Percentiles rank a stretch among this genome's conserved stretches.
These are phyloP conservation scores for Muschampia plurimacula DNA, from an alignment of 2,888 invertebrate genomes.

Conservation along the genomic window DNA sequence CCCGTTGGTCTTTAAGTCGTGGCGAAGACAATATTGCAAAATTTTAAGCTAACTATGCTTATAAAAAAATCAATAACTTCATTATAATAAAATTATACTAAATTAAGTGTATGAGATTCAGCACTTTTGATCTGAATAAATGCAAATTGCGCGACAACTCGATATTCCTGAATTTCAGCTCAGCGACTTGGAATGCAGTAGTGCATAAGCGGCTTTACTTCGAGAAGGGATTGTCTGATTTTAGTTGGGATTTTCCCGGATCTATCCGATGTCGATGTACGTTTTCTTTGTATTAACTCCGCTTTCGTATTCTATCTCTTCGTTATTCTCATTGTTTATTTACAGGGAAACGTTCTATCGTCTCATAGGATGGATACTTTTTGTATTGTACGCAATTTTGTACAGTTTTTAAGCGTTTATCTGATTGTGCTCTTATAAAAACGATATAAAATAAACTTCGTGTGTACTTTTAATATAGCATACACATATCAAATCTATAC, in stretches of 20 bases:
- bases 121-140: background rate
- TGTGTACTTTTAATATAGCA: too few species aligned
- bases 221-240: constrained; percentile 72
- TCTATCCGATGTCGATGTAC: constrained; percentile 54
- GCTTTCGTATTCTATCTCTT: constrained; percentile 29
- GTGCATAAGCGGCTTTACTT: constrained; percentile 58
- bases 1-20: too few species aligned
- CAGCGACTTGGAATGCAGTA: background rate
- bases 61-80: too few species aligned
- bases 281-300: constrained; percentile 45
- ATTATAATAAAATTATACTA: too few species aligned
- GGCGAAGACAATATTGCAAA: too few species aligned
- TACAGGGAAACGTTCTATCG: constrained; percentile 11
- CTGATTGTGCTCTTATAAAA: background rate
- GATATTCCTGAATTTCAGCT: background rate
- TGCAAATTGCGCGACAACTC: background rate
- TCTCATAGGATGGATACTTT: background rate
- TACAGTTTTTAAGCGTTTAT: background rate
- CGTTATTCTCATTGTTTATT: constrained; percentile 26
- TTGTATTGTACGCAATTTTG: background rate
- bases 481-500: too few species aligned
- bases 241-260: constrained; percentile 65
- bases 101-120: too few species aligned
- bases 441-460: too few species aligned
- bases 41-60: too few species aligned